A percentile compares a stretch with the other conserved stretches of the same genome.
Evolutionary conservation across 2,888 invertebrate species (phyloP).

Genomic region (Microctonus hyperodae): DNA sequence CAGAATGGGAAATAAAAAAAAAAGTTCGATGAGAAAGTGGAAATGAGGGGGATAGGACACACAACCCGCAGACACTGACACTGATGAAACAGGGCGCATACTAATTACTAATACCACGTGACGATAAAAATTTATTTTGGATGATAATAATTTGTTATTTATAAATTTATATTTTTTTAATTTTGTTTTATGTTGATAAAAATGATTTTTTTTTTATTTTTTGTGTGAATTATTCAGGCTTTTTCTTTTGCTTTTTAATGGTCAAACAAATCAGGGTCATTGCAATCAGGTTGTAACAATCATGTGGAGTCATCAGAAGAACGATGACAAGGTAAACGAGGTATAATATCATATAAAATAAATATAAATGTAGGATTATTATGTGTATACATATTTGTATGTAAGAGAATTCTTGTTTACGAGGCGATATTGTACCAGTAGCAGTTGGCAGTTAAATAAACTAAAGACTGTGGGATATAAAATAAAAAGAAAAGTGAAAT

Average conservation of each 20-base stretch:
- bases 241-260: background rate
- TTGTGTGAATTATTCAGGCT: background rate
- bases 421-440: constrained; percentile 41
- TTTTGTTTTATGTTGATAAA: background rate
- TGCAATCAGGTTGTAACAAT: constrained; percentile 20
- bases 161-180: background rate
- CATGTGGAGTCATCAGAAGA: constrained; percentile 17
- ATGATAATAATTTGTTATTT: background rate
- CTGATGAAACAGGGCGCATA: constrained; percentile 57
- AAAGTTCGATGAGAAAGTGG: constrained; percentile 23
- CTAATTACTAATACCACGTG: constrained; percentile 46
- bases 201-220: background rate
- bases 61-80: constrained; percentile 50
- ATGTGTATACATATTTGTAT: background rate
- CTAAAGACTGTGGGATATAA: constrained; percentile 54
- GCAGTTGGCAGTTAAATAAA: constrained; percentile 61
- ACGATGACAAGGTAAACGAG: constrained; percentile 22
- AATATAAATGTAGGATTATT: constrained; percentile 12
- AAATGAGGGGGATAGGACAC: constrained; percentile 36
- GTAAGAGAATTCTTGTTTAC: background rate
- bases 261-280: background rate
- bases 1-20: too few species aligned
- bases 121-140: background rate
- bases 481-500: constrained; percentile 57
- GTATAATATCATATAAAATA: background rate